Evolutionary conservation across 2,113 vertebrate species (phyloP).

Genomic region (Anolis carolinensis): DNA sequence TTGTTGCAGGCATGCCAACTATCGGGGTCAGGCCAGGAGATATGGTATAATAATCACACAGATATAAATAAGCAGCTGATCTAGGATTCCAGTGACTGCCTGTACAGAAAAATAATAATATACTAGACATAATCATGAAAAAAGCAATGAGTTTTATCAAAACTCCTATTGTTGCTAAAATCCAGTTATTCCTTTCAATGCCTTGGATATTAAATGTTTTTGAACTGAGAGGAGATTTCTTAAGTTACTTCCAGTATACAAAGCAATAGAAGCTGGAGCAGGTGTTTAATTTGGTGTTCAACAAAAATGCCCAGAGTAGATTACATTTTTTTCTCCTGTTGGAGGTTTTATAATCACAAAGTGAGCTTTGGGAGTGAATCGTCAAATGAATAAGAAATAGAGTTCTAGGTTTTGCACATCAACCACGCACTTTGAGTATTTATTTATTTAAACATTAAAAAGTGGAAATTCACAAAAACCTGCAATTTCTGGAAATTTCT

Average conservation of each 20-base stretch:
- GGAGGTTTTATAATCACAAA: neutral
- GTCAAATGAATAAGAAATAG: neutral
- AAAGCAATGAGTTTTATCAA: constrained; percentile 23
- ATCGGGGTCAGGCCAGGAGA: too few species aligned
- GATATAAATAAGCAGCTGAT: too few species aligned
- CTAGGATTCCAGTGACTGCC: neutral
- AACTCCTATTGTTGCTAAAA: neutral
- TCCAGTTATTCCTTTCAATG: constrained; percentile 18
- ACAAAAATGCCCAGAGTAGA: constrained; percentile 20
- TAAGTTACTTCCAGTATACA: neutral
- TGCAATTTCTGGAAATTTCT: neutral
- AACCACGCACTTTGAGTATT: neutral
- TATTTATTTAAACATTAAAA: neutral
- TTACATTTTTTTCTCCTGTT: constrained; percentile 6
- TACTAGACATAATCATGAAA: constrained; percentile 27
- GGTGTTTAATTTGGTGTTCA: constrained; percentile 29
- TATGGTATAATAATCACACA: too few species aligned
- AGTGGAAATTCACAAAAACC: neutral
- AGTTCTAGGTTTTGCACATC: neutral
- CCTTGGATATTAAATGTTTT: constrained; percentile 21
- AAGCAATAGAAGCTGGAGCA: constrained; percentile 21
- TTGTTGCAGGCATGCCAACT: too few species aligned
- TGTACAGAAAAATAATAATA: neutral
- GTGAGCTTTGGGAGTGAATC: neutral
- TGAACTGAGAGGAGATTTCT: constrained; percentile 3